Evolutionary conservation across 2,888 invertebrate genomes (phyloP).

Genomic region (Geophilus truncorum): DNA sequence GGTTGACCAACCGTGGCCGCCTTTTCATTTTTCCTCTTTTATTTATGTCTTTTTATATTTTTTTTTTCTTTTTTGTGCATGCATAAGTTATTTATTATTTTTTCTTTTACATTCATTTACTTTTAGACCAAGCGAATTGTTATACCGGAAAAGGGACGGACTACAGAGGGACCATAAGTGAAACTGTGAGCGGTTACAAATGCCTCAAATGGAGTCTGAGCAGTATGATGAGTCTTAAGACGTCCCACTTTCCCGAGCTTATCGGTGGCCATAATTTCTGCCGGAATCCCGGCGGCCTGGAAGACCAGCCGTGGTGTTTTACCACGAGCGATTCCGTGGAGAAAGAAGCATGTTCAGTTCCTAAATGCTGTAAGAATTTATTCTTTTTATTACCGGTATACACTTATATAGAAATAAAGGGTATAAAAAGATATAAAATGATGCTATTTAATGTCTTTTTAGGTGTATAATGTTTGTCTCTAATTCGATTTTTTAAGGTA

Average conservation of each 20-base stretch:
- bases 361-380: conserved; percentile 66
- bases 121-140: conserved; percentile 59
- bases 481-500: no score
- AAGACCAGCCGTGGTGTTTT: conserved; percentile 84
- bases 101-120: conserved; percentile 56
- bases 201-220: conserved; percentile 74
- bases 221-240: conserved; percentile 66
- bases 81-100: conserved; percentile 46
- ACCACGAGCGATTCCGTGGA: conserved; percentile 57
- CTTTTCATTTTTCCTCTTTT: conserved; percentile 47
- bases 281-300: conserved; percentile 80
- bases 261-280: conserved; percentile 81
- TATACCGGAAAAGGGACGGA: conserved; percentile 52
- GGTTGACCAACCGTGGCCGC: conserved; percentile 44
- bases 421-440: no score
- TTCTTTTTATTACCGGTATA: neutral
- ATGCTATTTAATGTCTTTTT: no score
- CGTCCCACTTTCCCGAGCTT: conserved; percentile 75
- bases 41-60: conserved; percentile 47
- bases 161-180: conserved; percentile 65
- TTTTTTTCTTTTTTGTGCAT: neutral
- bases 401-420: no score
- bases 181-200: conserved; percentile 53
- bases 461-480: no score
- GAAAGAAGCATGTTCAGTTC: conserved; percentile 78